Percentiles rank a stretch among this genome's conserved stretches.
Conservation (phyloP, 2,113 vertebrate species). For the Eptesicus fuscus region DNA sequence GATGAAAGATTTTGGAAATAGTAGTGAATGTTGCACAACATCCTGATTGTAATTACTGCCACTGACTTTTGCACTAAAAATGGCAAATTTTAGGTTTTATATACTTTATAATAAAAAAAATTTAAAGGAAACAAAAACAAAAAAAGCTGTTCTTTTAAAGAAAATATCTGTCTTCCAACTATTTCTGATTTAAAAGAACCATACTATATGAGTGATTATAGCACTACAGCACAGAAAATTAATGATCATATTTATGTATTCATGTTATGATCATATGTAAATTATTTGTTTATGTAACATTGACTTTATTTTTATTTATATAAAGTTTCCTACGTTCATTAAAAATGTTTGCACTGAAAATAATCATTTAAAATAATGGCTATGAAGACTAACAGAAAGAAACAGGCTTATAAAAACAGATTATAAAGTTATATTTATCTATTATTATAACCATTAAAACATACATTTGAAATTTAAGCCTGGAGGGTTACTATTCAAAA, state of each 20-base stretch:
- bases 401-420: background rate
- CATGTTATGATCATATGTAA: background rate
- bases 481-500: slow-evolving; percentile 13
- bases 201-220: background rate
- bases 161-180: background rate
- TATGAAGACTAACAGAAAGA: slow-evolving; percentile 10
- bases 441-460: slow-evolving; percentile 4
- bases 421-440: background rate
- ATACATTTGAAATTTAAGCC: background rate
- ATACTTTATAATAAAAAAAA: too few relatives aligned
- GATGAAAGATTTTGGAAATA: too few relatives aligned
- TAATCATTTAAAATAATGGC: background rate
- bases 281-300: background rate
- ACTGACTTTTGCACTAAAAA: too few relatives aligned
- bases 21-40: too few relatives aligned
- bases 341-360: slow-evolving; percentile 27
- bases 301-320: background rate
- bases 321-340: background rate
- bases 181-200: background rate
- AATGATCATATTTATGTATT: background rate
- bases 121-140: too few relatives aligned
- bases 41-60: too few relatives aligned
- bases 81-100: too few relatives aligned
- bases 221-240: background rate
- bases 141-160: background rate